phyloP scores from a whole-genome alignment of 2,888 invertebrate genomes.

The Sympetrum striolatum region DNA sequence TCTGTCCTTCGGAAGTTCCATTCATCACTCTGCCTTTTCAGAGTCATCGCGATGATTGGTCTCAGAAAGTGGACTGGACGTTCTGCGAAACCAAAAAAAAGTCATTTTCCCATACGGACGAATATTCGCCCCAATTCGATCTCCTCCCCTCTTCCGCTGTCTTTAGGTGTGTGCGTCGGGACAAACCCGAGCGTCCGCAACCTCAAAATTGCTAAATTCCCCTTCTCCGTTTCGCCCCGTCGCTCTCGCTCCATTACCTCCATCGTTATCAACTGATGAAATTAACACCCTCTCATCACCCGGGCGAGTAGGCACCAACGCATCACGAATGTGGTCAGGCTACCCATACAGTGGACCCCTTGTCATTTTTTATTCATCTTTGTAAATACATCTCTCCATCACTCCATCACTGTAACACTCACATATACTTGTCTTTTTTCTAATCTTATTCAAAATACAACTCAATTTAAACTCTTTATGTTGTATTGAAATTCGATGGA shows the following conservation, averaged over 20 bases:
- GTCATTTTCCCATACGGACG: background rate
- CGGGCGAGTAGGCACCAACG: background rate
- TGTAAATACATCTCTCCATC: too few relatives aligned
- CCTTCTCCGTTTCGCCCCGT: background rate
- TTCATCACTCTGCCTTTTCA: slow-evolving; percentile 17
- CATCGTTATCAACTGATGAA: background rate
- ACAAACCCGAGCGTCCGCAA: background rate
- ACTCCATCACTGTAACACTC: too few relatives aligned
- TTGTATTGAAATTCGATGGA: too few relatives aligned
- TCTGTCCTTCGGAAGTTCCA: background rate
- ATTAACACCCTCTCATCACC: background rate
- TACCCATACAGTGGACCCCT: background rate
- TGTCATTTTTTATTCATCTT: too few relatives aligned
- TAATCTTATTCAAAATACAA: too few relatives aligned
- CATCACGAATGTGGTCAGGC: background rate
- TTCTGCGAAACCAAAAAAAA: background rate
- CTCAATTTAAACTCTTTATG: too few relatives aligned
- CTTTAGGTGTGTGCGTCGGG: background rate
- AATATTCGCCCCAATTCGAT: background rate
- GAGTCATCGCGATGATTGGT: slow-evolving; percentile 33
- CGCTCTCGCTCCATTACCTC: background rate
- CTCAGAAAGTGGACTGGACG: background rate
- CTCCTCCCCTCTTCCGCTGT: background rate
- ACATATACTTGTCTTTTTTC: too few relatives aligned
- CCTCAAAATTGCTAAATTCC: background rate